Evolutionary conservation across 1,140 invertebrate species (phyloP).

Genomic region (Trichonephila clavipes): DNA sequence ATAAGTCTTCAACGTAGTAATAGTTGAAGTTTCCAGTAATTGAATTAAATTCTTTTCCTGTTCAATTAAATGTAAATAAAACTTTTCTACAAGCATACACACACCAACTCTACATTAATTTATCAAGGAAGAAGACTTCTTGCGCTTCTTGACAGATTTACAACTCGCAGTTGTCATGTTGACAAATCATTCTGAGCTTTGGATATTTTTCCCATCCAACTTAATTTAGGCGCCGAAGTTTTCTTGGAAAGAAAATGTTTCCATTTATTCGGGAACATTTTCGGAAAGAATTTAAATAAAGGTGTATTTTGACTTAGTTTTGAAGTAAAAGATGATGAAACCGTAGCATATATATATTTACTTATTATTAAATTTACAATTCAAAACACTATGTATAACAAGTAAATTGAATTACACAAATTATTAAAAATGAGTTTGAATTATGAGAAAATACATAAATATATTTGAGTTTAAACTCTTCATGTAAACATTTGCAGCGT

Average conservation of each 20-base stretch:
- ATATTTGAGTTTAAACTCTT: too few relatives aligned
- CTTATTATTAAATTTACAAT: too few relatives aligned
- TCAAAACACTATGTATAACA: too few relatives aligned
- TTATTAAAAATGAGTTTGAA: too few relatives aligned
- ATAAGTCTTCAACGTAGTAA: not conserved
- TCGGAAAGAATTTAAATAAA: slow-evolving; percentile 1
- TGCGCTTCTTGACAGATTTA: slow-evolving; percentile 16
- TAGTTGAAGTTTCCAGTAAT: not conserved
- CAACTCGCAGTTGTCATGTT: not conserved
- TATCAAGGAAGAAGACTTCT: not conserved
- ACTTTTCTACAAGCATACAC: not conserved
- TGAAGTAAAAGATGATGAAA: not conserved
- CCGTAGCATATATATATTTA: too few relatives aligned
- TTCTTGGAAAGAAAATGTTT: not conserved
- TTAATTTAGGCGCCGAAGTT: not conserved
- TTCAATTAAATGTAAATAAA: not conserved
- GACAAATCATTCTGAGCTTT: not conserved
- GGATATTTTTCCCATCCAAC: not conserved
- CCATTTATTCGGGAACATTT: not conserved
- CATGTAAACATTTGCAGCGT: too few relatives aligned
- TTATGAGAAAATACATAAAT: too few relatives aligned
- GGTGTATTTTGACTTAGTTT: not conserved
- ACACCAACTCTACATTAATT: not conserved
- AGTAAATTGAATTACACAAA: too few relatives aligned
- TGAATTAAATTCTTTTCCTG: not conserved